Evolutionary conservation across 2,888 invertebrate species (phyloP).

Genomic region (Phasia obesa): DNA sequence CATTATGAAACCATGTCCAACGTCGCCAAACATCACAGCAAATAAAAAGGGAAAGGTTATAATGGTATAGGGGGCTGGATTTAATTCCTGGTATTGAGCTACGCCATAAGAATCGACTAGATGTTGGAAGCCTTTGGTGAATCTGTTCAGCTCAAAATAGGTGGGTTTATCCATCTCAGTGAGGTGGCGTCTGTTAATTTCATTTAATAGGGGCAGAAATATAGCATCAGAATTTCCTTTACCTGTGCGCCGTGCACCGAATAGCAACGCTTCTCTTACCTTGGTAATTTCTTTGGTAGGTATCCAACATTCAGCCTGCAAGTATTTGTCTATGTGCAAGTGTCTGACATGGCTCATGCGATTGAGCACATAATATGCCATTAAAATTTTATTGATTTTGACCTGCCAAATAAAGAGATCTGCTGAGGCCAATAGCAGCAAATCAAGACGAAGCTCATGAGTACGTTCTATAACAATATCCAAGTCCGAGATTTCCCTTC

Average conservation of each 20-base stretch:
- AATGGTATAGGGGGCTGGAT: slow-evolving; percentile 94
- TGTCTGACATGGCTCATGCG: slow-evolving; percentile 93
- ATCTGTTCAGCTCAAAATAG: slow-evolving; percentile 94
- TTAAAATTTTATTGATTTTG: slow-evolving; percentile 91
- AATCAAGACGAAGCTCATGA: slow-evolving; percentile 88
- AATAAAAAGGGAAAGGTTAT: slow-evolving; percentile 97
- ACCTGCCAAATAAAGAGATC: slow-evolving; percentile 87
- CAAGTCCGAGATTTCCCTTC: slow-evolving; percentile 89
- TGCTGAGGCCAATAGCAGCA: slow-evolving; percentile 82
- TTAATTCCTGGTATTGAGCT: slow-evolving; percentile 95
- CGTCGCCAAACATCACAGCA: slow-evolving; percentile 97
- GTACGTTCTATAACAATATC: slow-evolving; percentile 89
- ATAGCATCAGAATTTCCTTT: slow-evolving; percentile 84
- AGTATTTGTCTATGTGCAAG: slow-evolving; percentile 86
- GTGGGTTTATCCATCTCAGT: slow-evolving; percentile 87
- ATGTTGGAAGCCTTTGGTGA: slow-evolving; percentile 90
- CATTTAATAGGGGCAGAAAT: slow-evolving; percentile 93
- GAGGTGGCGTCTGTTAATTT: slow-evolving; percentile 75
- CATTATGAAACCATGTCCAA: slow-evolving; percentile 94
- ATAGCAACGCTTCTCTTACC: slow-evolving; percentile 89
- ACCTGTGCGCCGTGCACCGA: slow-evolving; percentile 90
- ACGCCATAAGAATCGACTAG: slow-evolving; percentile 97
- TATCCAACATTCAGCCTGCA: slow-evolving; percentile 94
- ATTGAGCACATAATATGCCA: slow-evolving; percentile 94
- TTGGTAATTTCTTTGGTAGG: slow-evolving; percentile 87